A percentile compares a stretch with the other conserved stretches of the same genome.
Conservation (phyloP, 2,888 invertebrate species). For the Blastobasis adustella region DNA sequence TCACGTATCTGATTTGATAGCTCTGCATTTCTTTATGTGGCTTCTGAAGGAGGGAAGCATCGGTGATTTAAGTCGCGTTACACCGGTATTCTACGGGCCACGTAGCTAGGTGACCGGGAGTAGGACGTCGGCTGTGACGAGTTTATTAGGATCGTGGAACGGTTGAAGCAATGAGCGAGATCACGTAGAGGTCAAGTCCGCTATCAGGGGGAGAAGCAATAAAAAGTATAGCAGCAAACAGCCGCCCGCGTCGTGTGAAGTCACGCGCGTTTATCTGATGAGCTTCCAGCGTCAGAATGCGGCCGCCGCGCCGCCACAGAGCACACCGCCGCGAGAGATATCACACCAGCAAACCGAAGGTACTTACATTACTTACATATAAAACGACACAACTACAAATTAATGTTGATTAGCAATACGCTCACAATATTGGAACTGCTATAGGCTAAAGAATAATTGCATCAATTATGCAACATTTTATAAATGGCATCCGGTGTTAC, state of each 20-base stretch:
- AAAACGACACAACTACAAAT: too few species aligned
- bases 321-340: too few species aligned
- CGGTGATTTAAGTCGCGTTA: conserved; percentile 39
- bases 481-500: conserved; percentile 30
- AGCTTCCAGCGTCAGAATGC: conserved; percentile 47
- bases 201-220: conserved; percentile 20
- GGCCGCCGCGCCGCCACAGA: conserved; percentile 29
- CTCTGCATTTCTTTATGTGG: conserved; percentile 48
- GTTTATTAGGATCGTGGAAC: conserved; percentile 1
- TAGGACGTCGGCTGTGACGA: conserved; percentile 6
- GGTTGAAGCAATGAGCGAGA: conserved; percentile 6
- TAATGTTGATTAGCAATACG: too few species aligned
- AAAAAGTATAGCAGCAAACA: conserved; percentile 25
- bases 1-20: conserved; percentile 46
- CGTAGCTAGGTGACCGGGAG: conserved; percentile 14
- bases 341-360: too few species aligned
- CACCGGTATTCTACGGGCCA: conserved; percentile 25
- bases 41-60: conserved; percentile 49
- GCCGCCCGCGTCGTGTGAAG: conserved; percentile 31
- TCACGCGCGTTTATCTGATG: conserved; percentile 40
- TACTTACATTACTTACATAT: too few species aligned
- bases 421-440: conserved; percentile 7
- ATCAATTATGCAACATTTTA: conserved; percentile 34
- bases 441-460: conserved; percentile 25
- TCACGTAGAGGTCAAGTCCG: conserved; percentile 16